Conservation (phyloP, 2,888 invertebrate species). For the Isotomurus palustris region DNA sequence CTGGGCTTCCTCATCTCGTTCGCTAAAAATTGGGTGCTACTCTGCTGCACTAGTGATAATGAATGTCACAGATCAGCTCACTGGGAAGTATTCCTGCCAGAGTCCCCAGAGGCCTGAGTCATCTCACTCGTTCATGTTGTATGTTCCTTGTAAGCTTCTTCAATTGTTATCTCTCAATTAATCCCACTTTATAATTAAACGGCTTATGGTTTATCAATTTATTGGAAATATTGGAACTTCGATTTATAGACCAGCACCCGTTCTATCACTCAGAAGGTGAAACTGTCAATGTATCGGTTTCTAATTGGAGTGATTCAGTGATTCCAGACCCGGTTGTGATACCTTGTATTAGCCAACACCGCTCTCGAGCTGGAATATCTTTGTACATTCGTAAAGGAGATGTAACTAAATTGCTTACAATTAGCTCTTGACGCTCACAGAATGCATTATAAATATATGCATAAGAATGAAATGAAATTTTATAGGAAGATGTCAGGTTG, state of each 20-base stretch:
- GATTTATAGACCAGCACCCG: conserved; percentile 16
- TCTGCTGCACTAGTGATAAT: conserved; percentile 29
- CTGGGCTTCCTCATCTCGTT: conserved; percentile 20
- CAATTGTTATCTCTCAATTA: not conserved
- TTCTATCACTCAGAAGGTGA: conserved; percentile 21
- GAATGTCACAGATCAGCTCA: conserved; percentile 30
- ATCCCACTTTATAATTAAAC: not conserved
- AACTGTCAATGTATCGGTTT: conserved; percentile 25
- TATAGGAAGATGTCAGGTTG: conserved; percentile 6
- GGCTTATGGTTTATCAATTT: too few relatives aligned
- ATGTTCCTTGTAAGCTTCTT: conserved; percentile 29
- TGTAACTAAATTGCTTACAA: not conserved
- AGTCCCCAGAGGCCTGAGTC: too few relatives aligned
- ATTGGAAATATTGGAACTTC: conserved; percentile 1
- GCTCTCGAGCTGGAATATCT: conserved; percentile 3
- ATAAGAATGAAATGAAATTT: not conserved
- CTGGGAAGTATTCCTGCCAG: conserved; percentile 31
- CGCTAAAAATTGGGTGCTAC: conserved; percentile 16
- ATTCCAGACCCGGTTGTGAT: conserved; percentile 8
- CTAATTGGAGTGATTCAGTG: conserved; percentile 14
- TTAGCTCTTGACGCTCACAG: too few relatives aligned
- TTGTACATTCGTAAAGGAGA: conserved; percentile 13
- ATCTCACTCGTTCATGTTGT: conserved; percentile 24
- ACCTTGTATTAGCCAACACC: conserved; percentile 28
- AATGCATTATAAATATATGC: not conserved